Evolutionary conservation across 2,797 vertebrate genomes (phyloP).

Genomic region (Xiphophorus birchmanni): DNA sequence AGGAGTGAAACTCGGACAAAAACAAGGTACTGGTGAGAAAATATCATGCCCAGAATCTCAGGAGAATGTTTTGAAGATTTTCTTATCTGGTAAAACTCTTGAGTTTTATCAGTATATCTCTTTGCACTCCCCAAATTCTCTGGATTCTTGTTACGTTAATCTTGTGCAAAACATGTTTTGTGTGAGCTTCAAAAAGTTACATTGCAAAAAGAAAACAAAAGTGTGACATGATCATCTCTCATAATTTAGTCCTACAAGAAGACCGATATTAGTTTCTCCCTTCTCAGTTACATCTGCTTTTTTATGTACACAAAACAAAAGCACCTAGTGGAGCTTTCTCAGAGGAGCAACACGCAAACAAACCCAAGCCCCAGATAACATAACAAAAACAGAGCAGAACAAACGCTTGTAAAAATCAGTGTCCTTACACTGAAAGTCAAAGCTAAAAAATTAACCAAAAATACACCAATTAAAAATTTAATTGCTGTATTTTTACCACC

Average conservation of each 20-base stretch:
- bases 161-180: not conserved
- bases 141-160: not conserved
- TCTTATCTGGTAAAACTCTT: not conserved
- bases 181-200: not conserved
- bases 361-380: slow-evolving; percentile 33
- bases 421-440: slow-evolving; percentile 17
- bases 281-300: not conserved
- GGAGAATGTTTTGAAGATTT: not conserved
- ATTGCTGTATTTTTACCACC: not conserved
- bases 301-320: not conserved
- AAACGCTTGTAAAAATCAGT: slow-evolving; percentile 47
- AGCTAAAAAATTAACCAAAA: not conserved
- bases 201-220: not conserved
- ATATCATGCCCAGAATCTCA: not conserved
- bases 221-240: not conserved
- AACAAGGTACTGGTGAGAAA: not conserved
- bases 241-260: not conserved
- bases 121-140: not conserved
- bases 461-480: slow-evolving; percentile 26
- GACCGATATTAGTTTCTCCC: not conserved
- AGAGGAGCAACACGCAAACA: slow-evolving; percentile 6
- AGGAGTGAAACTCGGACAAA: slow-evolving; percentile 2
- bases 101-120: not conserved
- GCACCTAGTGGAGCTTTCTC: not conserved
- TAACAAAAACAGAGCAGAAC: slow-evolving; percentile 43